Conservation (phyloP, 2,888 invertebrate genomes). For the Thera obeliscata region DNA sequence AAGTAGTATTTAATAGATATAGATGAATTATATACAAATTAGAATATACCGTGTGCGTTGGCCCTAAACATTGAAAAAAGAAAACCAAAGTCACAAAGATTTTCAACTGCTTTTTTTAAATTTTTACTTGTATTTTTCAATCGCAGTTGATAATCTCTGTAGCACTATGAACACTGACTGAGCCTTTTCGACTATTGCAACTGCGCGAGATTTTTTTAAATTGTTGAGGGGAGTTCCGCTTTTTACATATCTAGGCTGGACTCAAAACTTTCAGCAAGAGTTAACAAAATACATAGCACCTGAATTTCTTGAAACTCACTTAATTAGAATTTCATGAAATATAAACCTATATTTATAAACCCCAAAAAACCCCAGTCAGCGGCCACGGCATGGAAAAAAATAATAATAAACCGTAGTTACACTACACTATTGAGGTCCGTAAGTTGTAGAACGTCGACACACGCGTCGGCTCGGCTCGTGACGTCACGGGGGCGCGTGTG, state of each 20-base stretch:
- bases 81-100: slow-evolving; percentile 23
- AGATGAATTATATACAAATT: slow-evolving; percentile 21
- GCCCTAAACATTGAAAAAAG: slow-evolving; percentile 12
- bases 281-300: slow-evolving; percentile 1
- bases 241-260: not conserved
- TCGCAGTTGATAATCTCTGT: slow-evolving; percentile 4
- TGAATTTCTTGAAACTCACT: not conserved
- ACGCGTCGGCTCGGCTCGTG: slow-evolving; percentile 62
- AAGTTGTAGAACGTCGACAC: slow-evolving; percentile 81
- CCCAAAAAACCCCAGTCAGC: not conserved
- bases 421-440: slow-evolving; percentile 83
- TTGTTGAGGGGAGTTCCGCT: not conserved
- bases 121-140: not conserved
- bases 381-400: slow-evolving; percentile 36
- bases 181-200: not conserved
- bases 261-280: too few relatives aligned
- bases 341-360: not conserved
- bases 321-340: not conserved
- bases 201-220: not conserved
- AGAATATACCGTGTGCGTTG: slow-evolving; percentile 25
- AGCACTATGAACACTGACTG: slow-evolving; percentile 8
- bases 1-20: not conserved
- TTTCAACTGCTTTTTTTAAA: not conserved
- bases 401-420: slow-evolving; percentile 57
- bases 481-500: slow-evolving; percentile 45